Base-by-base conservation (phyloP, 2,797 vertebrate species). In the Muraenolepis orangiensis region DNA sequence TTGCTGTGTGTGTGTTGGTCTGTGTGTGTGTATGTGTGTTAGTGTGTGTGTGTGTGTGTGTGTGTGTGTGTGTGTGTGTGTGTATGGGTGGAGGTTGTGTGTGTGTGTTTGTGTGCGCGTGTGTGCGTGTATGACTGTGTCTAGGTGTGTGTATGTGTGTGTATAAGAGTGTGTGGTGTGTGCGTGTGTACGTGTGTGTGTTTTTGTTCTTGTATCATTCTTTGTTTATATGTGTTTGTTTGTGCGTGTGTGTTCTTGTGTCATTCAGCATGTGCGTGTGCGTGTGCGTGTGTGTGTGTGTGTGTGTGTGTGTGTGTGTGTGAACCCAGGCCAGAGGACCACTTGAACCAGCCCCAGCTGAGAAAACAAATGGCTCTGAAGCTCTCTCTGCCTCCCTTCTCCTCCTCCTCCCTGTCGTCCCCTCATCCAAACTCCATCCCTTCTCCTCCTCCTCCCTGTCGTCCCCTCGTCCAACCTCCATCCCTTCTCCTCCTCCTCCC, bases 311-410 rank as follows among this genome's bases (percentile, higher is more conserved):
- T 75, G 72, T 32, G 76, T 76, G 74, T 80, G 78, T 72, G 78
- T 81, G 89, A 86, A 87, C 86, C 75, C 10, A 57, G 86, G 87
- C 88, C 87, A 91, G 81, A 89, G 88, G 86, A 89, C 90, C 89
- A 92, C 89, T 91, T 91, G 89, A 92, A 92, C 88, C 74, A 86
- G 89, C 75, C 87, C 88, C 91, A 92, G 91, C 91, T 92, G 89
- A 91, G 87, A 92, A 92, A 92, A 92, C 89, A 92, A 92, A 92
- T 91, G 89, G 89, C 89, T 85, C 89, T 87, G n/a, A n/a, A 87
- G 90, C 86, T 91, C 82, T 69, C 81, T 87, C 82, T 80, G 82
- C 78, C 81, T 77, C 85, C 81, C 76, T 51, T 78, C 78, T 78
- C 80, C 74, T 78, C 80, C 83, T 74, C 77, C 36, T 38, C 36